Conservation (phyloP, 2,888 invertebrate species). For the Chloroclysta siterata region DNA sequence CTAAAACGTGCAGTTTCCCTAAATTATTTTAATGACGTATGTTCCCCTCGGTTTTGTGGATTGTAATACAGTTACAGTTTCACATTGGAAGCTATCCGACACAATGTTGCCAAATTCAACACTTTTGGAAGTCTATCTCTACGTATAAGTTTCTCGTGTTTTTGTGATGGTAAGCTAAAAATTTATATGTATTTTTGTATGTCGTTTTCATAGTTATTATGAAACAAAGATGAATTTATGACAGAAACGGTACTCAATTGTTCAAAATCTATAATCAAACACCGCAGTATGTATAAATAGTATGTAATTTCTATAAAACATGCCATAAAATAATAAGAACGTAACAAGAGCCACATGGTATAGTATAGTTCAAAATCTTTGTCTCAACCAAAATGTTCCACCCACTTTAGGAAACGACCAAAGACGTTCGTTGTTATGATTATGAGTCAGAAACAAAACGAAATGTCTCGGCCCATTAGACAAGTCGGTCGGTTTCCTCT, state of each 20-base stretch:
- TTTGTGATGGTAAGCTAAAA: not conserved
- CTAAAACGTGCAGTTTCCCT: conserved; percentile 75
- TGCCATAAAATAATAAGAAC: too few relatives aligned
- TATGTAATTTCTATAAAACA: too few relatives aligned
- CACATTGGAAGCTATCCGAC: conserved; percentile 53
- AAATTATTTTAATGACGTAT: conserved; percentile 79
- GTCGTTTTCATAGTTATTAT: not conserved
- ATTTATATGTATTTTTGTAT: not conserved
- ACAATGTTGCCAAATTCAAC: conserved; percentile 58
- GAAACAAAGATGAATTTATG: not conserved
- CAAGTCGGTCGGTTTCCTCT: conserved; percentile 63
- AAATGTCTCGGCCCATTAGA: conserved; percentile 65
- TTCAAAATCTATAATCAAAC: too few relatives aligned
- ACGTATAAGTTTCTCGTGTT: not conserved
- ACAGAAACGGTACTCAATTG: too few relatives aligned
- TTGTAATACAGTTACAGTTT: conserved; percentile 67
- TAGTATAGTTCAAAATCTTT: not conserved
- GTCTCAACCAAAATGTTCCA: not conserved
- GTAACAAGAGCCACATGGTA: too few relatives aligned
- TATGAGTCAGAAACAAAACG: conserved; percentile 49
- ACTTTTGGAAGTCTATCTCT: conserved; percentile 6
- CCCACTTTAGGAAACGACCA: conserved; percentile 49
- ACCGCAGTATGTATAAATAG: too few relatives aligned
- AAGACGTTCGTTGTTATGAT: conserved; percentile 37
- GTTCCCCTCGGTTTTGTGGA: conserved; percentile 63